phyloP scores from a whole-genome alignment of 2,113 vertebrate genomes.

The Deroptyus accipitrinus region DNA sequence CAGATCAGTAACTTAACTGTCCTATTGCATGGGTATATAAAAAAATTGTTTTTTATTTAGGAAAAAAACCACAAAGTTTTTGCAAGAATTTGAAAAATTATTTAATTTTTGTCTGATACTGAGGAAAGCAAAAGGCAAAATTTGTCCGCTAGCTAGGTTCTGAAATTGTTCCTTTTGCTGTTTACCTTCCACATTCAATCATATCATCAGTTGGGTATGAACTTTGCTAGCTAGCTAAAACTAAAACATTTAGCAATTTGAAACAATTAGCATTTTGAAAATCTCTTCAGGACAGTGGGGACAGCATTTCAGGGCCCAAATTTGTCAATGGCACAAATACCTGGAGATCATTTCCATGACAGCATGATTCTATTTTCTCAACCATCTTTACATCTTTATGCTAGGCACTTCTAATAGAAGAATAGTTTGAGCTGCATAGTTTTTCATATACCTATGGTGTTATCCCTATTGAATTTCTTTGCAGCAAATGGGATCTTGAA shows the following conservation, averaged over 20 bases:
- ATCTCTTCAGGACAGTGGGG: neutral
- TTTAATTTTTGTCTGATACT: neutral
- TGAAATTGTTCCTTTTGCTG: neutral
- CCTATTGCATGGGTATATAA: neutral
- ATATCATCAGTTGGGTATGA: neutral
- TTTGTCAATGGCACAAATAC: neutral
- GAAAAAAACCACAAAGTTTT: neutral
- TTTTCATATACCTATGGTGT: neutral
- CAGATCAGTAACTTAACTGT: neutral
- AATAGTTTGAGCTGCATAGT: neutral
- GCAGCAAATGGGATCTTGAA: neutral
- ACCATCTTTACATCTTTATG: neutral
- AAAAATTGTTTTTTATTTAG: neutral
- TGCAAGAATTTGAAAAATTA: neutral
- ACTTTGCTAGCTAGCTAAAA: neutral
- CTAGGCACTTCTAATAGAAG: neutral
- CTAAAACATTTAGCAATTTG: neutral
- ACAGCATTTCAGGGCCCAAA: neutral
- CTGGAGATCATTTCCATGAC: neutral
- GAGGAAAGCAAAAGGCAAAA: neutral
- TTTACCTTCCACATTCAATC: neutral
- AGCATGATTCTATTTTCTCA: neutral
- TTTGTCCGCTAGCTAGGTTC: neutral
- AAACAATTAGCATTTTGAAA: neutral
- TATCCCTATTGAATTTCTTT: neutral